These are phyloP conservation scores for Notodonta dromedarius DNA, from an alignment of 2,888 invertebrate genomes.

Conservation along the genomic window DNA sequence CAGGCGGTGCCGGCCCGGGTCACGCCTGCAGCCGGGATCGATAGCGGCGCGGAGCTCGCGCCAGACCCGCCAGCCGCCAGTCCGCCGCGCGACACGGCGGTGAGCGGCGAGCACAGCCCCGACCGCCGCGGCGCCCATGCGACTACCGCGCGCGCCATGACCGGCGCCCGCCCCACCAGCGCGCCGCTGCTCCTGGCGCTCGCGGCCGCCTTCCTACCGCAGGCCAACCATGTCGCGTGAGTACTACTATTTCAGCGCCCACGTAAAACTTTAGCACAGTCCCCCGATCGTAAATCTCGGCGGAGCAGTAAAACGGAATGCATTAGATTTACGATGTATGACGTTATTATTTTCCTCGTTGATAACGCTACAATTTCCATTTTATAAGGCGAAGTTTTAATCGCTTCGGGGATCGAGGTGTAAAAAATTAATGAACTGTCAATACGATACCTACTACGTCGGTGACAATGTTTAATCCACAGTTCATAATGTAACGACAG, in stretches of 20 bases:
- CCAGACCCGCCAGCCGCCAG: constrained; percentile 67
- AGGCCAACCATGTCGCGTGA: constrained; percentile 86
- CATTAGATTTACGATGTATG: constrained; percentile 48
- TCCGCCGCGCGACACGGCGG: constrained; percentile 66
- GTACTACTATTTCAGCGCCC: constrained; percentile 56
- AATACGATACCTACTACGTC: background rate
- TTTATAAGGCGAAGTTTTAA: constrained; percentile 10
- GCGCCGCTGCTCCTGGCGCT: constrained; percentile 86
- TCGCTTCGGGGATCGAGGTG: background rate
- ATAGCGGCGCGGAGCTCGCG: constrained; percentile 71
- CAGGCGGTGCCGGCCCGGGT: constrained; percentile 77
- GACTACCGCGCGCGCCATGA: constrained; percentile 72
- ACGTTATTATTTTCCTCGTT: constrained; percentile 24
- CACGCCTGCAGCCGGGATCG: constrained; percentile 65
- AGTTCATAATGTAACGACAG: background rate
- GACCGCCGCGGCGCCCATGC: constrained; percentile 71
- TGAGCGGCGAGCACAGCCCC: constrained; percentile 41
- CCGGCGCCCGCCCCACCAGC: constrained; percentile 84
- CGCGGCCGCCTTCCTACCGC: constrained; percentile 83
- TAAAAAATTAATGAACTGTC: background rate
- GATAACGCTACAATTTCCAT: background rate
- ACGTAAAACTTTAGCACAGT: constrained; percentile 38
- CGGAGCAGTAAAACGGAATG: constrained; percentile 47
- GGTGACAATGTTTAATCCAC: background rate
- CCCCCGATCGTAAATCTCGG: constrained; percentile 48